Evolutionary conservation across 2,888 invertebrate species (phyloP), one percentile per base, ranked within the genome.

Genomic region (Parnassius orleans): DNA sequence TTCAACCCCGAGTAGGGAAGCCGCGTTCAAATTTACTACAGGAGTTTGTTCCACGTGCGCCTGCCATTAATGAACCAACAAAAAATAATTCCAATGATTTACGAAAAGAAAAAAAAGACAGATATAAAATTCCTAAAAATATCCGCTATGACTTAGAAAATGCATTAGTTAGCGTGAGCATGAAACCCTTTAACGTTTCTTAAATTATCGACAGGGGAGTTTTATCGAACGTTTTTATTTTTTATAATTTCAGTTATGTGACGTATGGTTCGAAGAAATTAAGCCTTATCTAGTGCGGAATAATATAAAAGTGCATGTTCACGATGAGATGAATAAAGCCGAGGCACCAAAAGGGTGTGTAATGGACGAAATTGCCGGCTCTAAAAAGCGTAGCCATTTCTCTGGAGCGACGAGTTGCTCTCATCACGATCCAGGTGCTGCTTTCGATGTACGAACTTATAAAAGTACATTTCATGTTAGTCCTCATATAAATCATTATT

Each of bases 251-350:
- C 76, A 90, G 91, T 71, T 90, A 59, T 92, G 92, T 66, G 88
- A 91, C 71, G 84, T 88, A 15, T 91, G 92, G 91, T 91, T 91
- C 68, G 87, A 86, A 59, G 88, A 90, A 54, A 89, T 90, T 64
- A 92, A 91, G 71, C 91, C 90, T 52, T 81, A 89, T 66, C 69
- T 91, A 66, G 73, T 89, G 51, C 81, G 80, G 24, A 87, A 90
- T 74, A 87, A 88, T 55, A 84, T 91, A 62, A 91, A 91, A 77
- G 68, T 91, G 67, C 91, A 91, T 72, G 80, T 85, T 24, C 79
- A 80, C 65, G 73, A 75, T 19, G 60, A 44, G 10, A 42, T 47
- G 43, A 48, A 57, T 53, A 42, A n/a, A 11, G 14, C 60, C 10
- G 67, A 53, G 60, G 70, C 53, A 9, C 58, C 63, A 12, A 54